A percentile compares a stretch with the other conserved stretches of the same genome.
Evolutionary conservation across 2,113 vertebrate genomes (phyloP).

Genomic region (Catagonus wagneri): DNA sequence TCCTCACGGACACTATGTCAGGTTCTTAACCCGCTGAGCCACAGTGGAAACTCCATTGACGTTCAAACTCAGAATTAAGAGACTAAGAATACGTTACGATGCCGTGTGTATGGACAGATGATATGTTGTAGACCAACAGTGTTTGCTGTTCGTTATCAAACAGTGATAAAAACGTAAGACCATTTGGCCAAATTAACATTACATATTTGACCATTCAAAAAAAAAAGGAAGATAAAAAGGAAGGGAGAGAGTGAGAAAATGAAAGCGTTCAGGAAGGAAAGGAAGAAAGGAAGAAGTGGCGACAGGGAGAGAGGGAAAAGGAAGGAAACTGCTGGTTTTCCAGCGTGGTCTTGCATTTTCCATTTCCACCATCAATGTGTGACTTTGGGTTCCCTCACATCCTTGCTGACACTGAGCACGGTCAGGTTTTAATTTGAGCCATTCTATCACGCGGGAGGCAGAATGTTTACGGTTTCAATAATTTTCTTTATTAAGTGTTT

Average conservation of each 20-base stretch:
- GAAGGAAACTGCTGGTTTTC: not conserved
- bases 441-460: no score
- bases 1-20: no score
- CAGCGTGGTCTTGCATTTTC: not conserved
- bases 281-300: not conserved
- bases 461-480: not conserved
- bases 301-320: not conserved
- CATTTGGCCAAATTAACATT: not conserved
- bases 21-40: no score
- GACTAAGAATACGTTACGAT: not conserved
- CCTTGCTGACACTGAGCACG: not conserved
- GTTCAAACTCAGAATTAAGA: not conserved
- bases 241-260: not conserved
- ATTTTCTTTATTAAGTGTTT: not conserved
- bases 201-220: not conserved
- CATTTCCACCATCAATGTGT: fast-evolving
- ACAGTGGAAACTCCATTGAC: not conserved
- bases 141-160: not conserved
- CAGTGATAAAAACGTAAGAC: not conserved
- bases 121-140: not conserved
- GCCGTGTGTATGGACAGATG: not conserved
- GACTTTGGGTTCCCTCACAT: not conserved
- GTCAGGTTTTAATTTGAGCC: not conserved
- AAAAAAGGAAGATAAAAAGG: not conserved
- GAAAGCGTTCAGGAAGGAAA: not conserved